Percentiles rank a stretch among this genome's conserved stretches.
Conservation (phyloP, 1,140 invertebrate genomes). For the Pachypeltis micranthus region DNA sequence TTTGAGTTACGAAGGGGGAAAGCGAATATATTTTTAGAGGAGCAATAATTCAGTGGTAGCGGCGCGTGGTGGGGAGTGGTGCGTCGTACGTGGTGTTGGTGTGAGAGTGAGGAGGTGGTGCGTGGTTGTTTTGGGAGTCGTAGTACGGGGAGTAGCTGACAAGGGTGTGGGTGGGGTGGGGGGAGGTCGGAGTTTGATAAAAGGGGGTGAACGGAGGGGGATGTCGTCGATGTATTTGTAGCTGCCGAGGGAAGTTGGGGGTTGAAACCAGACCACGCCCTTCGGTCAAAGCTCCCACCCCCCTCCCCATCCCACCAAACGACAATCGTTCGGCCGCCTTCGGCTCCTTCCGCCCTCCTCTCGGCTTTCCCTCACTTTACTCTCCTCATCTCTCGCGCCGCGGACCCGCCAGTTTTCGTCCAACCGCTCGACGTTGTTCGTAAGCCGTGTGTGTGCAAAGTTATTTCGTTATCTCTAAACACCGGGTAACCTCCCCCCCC, state of each 20-base stretch:
- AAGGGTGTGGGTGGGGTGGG: too few relatives aligned
- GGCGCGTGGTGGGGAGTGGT: too few relatives aligned
- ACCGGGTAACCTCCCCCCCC: too few relatives aligned
- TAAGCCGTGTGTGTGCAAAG: neutral
- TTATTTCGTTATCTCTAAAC: neutral
- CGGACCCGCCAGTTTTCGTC: neutral
- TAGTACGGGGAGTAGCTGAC: too few relatives aligned
- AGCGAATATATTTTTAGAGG: too few relatives aligned
- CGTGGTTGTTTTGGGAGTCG: too few relatives aligned
- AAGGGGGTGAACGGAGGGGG: too few relatives aligned
- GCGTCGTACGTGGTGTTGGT: too few relatives aligned
- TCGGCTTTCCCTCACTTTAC: slow-evolving; percentile 3
- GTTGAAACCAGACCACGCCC: slow-evolving; percentile 1
- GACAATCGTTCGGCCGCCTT: neutral
- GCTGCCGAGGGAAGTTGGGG: neutral
- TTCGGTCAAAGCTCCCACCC: neutral
- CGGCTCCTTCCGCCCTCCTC: neutral
- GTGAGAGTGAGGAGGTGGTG: too few relatives aligned
- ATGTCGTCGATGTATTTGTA: slow-evolving; percentile 9
- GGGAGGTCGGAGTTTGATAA: too few relatives aligned
- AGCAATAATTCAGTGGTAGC: too few relatives aligned
- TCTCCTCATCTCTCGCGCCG: neutral
- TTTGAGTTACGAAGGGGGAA: too few relatives aligned
- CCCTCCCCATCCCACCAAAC: neutral
- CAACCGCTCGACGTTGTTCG: neutral